These are phyloP conservation scores for Neopelma chrysocephalum DNA, from an alignment of 2,797 vertebrate species.

Conservation along the genomic window DNA sequence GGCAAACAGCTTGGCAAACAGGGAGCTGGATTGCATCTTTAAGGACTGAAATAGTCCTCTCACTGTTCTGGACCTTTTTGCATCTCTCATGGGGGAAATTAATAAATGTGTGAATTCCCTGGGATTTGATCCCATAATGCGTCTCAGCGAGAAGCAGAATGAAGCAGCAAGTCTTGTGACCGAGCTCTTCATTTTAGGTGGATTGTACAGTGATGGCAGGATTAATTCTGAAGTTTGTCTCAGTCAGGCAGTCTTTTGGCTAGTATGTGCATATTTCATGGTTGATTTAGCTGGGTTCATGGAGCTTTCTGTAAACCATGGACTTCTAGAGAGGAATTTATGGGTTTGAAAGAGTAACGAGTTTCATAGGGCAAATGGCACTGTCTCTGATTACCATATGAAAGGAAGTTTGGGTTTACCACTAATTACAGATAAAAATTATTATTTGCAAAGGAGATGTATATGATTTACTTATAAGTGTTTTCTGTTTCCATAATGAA, in stretches of 20 bases:
- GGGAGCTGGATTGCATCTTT: neutral
- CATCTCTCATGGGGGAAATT: neutral
- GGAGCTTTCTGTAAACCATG: neutral
- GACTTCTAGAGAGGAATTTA: constrained; percentile 14
- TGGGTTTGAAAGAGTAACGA: neutral
- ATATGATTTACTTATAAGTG: constrained; percentile 56
- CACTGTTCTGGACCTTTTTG: neutral
- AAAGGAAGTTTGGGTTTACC: constrained; percentile 65
- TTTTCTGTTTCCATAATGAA: constrained; percentile 67
- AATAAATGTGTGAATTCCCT: neutral
- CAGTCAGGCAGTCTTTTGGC: neutral
- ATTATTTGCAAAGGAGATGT: constrained; percentile 45
- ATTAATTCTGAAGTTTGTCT: neutral
- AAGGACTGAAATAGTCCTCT: neutral
- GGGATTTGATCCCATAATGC: neutral
- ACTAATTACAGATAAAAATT: constrained; percentile 65
- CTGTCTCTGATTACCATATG: neutral
- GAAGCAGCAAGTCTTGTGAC: neutral
- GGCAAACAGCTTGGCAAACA: neutral
- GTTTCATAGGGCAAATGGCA: constrained; percentile 22
- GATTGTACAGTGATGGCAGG: neutral
- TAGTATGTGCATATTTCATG: neutral
- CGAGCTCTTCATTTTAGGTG: neutral
- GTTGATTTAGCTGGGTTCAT: neutral
- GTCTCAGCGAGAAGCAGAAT: neutral